These are phyloP conservation scores for Melitaea athalia DNA, from an alignment of 2,888 invertebrate species.

Conservation along the genomic window DNA sequence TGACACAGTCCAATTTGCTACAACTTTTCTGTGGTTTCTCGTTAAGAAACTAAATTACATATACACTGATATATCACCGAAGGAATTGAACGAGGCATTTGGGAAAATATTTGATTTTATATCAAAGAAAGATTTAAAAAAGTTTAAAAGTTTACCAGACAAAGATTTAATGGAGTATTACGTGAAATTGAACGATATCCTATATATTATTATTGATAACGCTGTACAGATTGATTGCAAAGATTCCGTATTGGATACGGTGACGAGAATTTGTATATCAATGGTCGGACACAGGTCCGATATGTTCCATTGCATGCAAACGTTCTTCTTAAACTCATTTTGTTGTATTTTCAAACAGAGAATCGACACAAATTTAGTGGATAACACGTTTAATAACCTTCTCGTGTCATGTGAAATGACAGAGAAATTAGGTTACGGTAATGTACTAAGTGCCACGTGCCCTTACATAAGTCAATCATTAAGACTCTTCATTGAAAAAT, in stretches of 20 bases:
- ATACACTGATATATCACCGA: conserved; percentile 49
- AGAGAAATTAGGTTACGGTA: conserved; percentile 55
- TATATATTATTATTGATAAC: conserved; percentile 63
- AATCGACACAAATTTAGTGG: conserved; percentile 38
- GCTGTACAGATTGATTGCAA: conserved; percentile 53
- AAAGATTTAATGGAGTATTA: conserved; percentile 56
- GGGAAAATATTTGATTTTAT: conserved; percentile 56
- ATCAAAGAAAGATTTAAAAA: conserved; percentile 49
- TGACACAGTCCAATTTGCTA: conserved; percentile 58
- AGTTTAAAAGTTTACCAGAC: conserved; percentile 52
- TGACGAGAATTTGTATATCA: conserved; percentile 47
- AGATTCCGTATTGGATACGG: conserved; percentile 46
- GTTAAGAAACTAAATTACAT: conserved; percentile 63
- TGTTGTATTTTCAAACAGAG: conserved; percentile 55
- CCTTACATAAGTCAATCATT: conserved; percentile 63
- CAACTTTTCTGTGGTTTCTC: conserved; percentile 54
- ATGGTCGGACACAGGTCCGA: conserved; percentile 56
- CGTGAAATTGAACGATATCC: conserved; percentile 61
- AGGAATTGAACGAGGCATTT: conserved; percentile 52
- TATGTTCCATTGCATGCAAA: conserved; percentile 62
- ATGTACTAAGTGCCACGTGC: conserved; percentile 54
- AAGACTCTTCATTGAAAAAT: conserved; percentile 59
- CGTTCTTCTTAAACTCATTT: conserved; percentile 59
- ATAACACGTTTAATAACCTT: conserved; percentile 55
- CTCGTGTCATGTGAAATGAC: conserved; percentile 53